These are phyloP conservation scores for Marmota flaviventris DNA, from an alignment of 2,113 vertebrate species.

Conservation along the genomic window DNA sequence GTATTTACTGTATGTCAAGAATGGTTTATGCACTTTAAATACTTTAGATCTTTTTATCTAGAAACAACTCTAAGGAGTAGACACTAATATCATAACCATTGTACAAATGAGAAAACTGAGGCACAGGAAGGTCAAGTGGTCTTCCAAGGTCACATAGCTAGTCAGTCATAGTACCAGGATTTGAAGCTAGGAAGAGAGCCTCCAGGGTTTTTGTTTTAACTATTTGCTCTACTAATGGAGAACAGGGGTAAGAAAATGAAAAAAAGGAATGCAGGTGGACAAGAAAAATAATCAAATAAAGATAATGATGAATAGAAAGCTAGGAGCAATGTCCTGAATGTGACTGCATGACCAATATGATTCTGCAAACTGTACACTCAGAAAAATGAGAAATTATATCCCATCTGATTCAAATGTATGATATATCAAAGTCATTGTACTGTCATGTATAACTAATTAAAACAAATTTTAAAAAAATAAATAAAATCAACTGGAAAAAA, in stretches of 20 bases:
- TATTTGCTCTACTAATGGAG: neutral
- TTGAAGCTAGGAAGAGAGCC: neutral
- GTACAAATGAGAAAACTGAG: slow-evolving; percentile 39
- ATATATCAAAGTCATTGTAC: too few species aligned
- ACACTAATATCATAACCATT: neutral
- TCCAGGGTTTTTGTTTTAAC: neutral
- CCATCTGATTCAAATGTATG: too few species aligned
- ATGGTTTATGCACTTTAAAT: slow-evolving; percentile 1
- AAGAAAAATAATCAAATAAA: neutral
- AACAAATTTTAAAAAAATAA: too few species aligned
- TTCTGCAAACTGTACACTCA: too few species aligned
- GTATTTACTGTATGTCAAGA: slow-evolving; percentile 9
- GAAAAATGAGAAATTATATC: too few species aligned
- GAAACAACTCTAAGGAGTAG: neutral
- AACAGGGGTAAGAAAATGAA: neutral
- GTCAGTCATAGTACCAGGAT: neutral
- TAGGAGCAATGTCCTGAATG: neutral
- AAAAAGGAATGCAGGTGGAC: neutral
- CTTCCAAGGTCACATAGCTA: neutral
- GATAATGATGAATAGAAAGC: slow-evolving; percentile 12
- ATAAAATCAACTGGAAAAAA: neutral
- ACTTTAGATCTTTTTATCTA: neutral
- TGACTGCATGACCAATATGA: too few species aligned
- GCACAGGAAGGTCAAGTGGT: neutral
- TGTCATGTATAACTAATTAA: too few species aligned